These are phyloP conservation scores for Cloeon dipterum DNA, from an alignment of 2,888 invertebrate species.

Conservation along the genomic window DNA sequence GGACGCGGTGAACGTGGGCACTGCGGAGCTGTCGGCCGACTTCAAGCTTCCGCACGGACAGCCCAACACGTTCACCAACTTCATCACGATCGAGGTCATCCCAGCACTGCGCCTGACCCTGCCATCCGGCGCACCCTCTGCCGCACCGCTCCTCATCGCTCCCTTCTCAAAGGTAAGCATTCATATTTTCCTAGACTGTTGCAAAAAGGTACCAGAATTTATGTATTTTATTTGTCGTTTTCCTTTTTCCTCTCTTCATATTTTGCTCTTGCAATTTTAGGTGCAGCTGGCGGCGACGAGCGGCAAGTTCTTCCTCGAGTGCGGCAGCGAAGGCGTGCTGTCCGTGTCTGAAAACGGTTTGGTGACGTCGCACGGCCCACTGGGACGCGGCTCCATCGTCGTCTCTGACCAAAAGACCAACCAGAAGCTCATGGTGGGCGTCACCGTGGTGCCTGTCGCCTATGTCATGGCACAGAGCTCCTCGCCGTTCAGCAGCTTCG, in stretches of 20 bases:
- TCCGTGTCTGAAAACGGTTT: not conserved
- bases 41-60: not conserved
- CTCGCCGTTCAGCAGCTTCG: not conserved
- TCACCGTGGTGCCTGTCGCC: not conserved
- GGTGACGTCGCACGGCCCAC: not conserved
- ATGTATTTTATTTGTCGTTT: too few relatives aligned
- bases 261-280: too few relatives aligned
- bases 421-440: not conserved
- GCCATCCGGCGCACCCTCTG: not conserved
- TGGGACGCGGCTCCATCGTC: not conserved
- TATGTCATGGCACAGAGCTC: not conserved
- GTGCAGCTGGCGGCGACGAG: not conserved
- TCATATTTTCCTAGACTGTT: not conserved
- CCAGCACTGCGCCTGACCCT: conserved; percentile 1
- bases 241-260: too few relatives aligned
- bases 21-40: not conserved
- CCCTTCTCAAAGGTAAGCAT: not conserved
- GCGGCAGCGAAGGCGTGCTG: not conserved
- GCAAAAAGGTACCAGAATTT: not conserved
- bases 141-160: not conserved
- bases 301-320: not conserved
- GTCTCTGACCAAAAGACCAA: not conserved
- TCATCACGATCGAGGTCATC: not conserved
- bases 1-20: not conserved
- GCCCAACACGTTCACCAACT: not conserved